Percentiles rank a stretch among this genome's conserved stretches.
phyloP scores from a whole-genome alignment of 2,797 vertebrate genomes.

The Perdix hodgsoniae region DNA sequence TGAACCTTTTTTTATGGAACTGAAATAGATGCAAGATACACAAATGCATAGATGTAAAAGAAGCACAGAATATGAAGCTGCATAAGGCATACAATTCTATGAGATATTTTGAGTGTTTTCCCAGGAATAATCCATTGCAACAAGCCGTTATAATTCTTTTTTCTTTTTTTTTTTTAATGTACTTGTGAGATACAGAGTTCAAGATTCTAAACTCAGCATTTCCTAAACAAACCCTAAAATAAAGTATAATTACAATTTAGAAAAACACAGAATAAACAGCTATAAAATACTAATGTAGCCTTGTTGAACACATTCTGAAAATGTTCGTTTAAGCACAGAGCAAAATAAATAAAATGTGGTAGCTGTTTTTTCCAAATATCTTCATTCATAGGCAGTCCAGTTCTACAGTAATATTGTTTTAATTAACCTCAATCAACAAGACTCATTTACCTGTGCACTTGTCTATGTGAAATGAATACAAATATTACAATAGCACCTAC shows the following conservation, averaged over 20 bases:
- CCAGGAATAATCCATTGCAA: neutral
- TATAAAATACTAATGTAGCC: neutral
- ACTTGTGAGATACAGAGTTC: neutral
- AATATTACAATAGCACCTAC: constrained; percentile 80
- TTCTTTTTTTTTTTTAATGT: neutral
- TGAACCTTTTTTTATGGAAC: neutral
- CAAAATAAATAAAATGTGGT: neutral
- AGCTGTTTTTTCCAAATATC: neutral
- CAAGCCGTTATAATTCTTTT: neutral
- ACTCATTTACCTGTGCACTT: constrained; percentile 79
- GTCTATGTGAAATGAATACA: constrained; percentile 79
- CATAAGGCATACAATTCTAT: neutral
- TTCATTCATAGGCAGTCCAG: neutral
- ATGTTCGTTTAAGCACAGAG: neutral
- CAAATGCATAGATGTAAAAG: rapidly evolving
- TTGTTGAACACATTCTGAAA: neutral
- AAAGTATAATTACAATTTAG: neutral
- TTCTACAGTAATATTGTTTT: constrained; percentile 63
- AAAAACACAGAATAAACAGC: neutral
- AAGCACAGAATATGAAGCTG: neutral
- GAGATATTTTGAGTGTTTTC: neutral
- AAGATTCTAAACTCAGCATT: neutral
- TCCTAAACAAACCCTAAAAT: neutral
- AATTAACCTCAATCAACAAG: constrained; percentile 76
- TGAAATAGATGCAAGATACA: neutral